phyloP scores from a whole-genome alignment of 2,113 vertebrate genomes.

The Pteropus alecto region DNA sequence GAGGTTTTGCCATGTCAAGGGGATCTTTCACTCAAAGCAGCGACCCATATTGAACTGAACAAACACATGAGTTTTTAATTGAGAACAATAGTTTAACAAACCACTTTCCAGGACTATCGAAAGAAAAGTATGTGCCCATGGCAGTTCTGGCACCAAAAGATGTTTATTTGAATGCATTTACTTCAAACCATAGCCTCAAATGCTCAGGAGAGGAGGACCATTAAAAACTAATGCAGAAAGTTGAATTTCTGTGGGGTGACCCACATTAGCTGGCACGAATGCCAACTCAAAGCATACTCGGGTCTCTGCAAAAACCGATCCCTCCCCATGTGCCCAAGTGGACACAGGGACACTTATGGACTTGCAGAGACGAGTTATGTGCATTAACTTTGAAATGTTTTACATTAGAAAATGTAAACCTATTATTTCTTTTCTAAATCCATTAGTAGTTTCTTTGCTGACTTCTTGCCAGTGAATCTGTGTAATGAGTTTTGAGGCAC shows the following conservation, averaged over 20 bases:
- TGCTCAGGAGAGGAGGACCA: slow-evolving; percentile 75
- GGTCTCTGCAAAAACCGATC: neutral
- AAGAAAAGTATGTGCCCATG: slow-evolving; percentile 86
- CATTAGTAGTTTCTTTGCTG: neutral
- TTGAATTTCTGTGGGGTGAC: slow-evolving; percentile 72
- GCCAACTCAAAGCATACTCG: neutral
- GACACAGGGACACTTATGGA: neutral
- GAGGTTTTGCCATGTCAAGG: slow-evolving; percentile 89
- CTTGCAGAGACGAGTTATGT: neutral
- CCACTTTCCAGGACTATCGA: slow-evolving; percentile 90
- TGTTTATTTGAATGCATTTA: slow-evolving; percentile 86
- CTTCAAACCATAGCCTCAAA: slow-evolving; percentile 78
- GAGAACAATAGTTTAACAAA: slow-evolving; percentile 92
- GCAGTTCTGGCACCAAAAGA: slow-evolving; percentile 82
- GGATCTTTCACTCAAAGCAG: slow-evolving; percentile 90
- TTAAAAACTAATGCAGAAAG: slow-evolving; percentile 74
- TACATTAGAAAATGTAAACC: neutral
- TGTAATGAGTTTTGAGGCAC: neutral
- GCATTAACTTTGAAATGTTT: slow-evolving; percentile 5
- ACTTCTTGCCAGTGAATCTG: neutral
- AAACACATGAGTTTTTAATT: slow-evolving; percentile 95
- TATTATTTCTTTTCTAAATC: neutral
- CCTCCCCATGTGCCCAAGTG: neutral
- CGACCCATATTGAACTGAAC: slow-evolving; percentile 89
- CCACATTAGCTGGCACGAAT: slow-evolving; percentile 15